Percentiles rank a stretch among this genome's conserved stretches.
Conservation (phyloP, 2,113 vertebrate genomes). For the Carassius carassius region DNA sequence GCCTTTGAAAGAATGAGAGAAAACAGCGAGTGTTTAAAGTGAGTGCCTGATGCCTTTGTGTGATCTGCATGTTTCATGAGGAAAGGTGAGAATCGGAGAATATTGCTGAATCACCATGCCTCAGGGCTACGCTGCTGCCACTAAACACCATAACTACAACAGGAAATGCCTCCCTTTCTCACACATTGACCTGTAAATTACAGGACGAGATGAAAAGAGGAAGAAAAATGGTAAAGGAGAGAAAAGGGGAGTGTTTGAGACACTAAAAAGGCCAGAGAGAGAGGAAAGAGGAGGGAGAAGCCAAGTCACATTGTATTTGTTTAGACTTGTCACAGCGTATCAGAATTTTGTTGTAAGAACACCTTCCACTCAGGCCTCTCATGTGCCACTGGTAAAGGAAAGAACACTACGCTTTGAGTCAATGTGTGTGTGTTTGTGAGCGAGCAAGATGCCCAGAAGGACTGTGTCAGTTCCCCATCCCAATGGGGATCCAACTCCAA, state of each 20-base stretch:
- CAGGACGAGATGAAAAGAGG: slow-evolving; percentile 19
- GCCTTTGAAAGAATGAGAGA: slow-evolving; percentile 68
- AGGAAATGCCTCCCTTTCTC: neutral
- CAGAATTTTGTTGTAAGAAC: slow-evolving; percentile 50
- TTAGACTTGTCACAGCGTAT: slow-evolving; percentile 29
- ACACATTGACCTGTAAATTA: neutral
- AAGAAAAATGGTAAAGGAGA: neutral
- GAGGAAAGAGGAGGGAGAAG: slow-evolving; percentile 12
- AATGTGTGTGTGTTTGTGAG: slow-evolving; percentile 24
- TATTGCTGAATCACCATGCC: slow-evolving; percentile 46
- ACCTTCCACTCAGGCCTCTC: slow-evolving; percentile 40
- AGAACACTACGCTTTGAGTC: neutral
- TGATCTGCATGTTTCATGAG: neutral
- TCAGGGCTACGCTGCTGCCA: neutral
- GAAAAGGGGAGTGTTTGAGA: slow-evolving; percentile 26
- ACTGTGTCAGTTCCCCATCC: slow-evolving; percentile 59
- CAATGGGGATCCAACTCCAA: neutral
- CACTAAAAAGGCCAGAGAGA: neutral
- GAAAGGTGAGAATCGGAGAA: neutral
- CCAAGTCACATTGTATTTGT: slow-evolving; percentile 25
- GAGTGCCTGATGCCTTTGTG: neutral
- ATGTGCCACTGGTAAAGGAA: neutral
- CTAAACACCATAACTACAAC: neutral
- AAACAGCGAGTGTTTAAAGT: neutral
- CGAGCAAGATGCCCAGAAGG: slow-evolving; percentile 78